These are phyloP conservation scores for Rhagologus leucostigma DNA, from an alignment of 2,113 vertebrate species.

Conservation along the genomic window DNA sequence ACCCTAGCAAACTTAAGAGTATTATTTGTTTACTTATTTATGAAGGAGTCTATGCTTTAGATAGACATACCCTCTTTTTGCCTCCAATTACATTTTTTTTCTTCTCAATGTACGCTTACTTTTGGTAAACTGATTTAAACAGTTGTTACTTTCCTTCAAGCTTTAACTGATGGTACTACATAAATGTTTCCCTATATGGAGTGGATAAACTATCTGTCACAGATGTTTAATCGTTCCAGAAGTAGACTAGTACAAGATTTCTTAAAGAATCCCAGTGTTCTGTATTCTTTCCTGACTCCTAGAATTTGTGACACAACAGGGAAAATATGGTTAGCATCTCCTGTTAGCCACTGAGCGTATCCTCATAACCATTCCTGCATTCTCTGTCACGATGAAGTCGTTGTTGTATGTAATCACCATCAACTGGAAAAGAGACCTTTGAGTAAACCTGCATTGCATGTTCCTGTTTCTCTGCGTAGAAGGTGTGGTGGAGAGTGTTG, in stretches of 20 bases:
- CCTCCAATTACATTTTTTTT: neutral
- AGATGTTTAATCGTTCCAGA: conserved; percentile 37
- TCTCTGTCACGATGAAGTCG: neutral
- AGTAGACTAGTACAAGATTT: conserved; percentile 54
- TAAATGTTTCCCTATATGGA: conserved; percentile 42
- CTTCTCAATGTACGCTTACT: neutral
- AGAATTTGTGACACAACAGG: conserved; percentile 19
- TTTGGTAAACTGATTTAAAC: conserved; percentile 42
- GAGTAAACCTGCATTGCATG: conserved; percentile 6
- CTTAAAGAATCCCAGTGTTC: conserved; percentile 51
- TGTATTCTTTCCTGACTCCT: conserved; percentile 57
- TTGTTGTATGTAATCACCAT: neutral
- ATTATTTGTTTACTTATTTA: conserved; percentile 62
- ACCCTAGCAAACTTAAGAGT: conserved; percentile 29
- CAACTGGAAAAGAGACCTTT: conserved; percentile 35
- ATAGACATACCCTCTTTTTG: conserved; percentile 14
- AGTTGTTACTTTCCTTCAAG: conserved; percentile 31
- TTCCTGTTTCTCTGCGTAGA: neutral
- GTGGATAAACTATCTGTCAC: conserved; percentile 37
- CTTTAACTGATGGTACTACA: conserved; percentile 47
- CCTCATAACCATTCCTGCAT: neutral
- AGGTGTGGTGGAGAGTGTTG: neutral
- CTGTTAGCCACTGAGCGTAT: neutral
- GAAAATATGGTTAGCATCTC: neutral
- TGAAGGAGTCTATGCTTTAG: conserved; percentile 55